Evolutionary conservation across 2,888 invertebrate genomes (phyloP).

Genomic region (Coelinius sp.): DNA sequence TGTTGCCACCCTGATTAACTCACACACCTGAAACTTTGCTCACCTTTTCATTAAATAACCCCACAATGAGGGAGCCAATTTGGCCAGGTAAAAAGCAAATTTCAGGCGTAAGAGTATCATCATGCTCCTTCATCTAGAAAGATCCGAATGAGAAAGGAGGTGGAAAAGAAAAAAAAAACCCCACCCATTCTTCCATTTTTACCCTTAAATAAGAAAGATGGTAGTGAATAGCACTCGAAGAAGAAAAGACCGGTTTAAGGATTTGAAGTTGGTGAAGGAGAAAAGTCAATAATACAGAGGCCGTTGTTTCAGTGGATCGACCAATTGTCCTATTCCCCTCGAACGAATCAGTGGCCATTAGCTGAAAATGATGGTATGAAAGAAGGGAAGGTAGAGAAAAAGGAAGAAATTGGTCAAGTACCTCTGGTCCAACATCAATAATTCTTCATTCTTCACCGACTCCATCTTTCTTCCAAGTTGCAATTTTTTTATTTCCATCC

Average conservation of each 20-base stretch:
- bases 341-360: constrained; percentile 51
- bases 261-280: constrained; percentile 40
- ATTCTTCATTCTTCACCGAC: background rate
- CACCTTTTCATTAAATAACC: constrained; percentile 60
- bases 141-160: background rate
- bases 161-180: background rate
- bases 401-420: constrained; percentile 28
- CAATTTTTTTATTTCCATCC: background rate
- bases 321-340: constrained; percentile 51
- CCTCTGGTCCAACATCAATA: constrained; percentile 10
- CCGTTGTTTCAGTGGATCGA: constrained; percentile 39
- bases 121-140: constrained; percentile 36
- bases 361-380: constrained; percentile 42
- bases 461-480: background rate
- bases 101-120: constrained; percentile 69
- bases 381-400: constrained; percentile 18
- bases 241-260: constrained; percentile 42
- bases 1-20: constrained; percentile 60
- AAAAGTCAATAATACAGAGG: constrained; percentile 49
- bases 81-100: constrained; percentile 69
- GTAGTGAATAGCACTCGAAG: constrained; percentile 25
- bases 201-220: background rate
- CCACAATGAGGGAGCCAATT: constrained; percentile 53
- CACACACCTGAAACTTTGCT: constrained; percentile 70
- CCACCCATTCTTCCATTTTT: background rate